These are phyloP conservation scores for Esox lucius DNA, from an alignment of 2,797 vertebrate species.

Conservation along the genomic window DNA sequence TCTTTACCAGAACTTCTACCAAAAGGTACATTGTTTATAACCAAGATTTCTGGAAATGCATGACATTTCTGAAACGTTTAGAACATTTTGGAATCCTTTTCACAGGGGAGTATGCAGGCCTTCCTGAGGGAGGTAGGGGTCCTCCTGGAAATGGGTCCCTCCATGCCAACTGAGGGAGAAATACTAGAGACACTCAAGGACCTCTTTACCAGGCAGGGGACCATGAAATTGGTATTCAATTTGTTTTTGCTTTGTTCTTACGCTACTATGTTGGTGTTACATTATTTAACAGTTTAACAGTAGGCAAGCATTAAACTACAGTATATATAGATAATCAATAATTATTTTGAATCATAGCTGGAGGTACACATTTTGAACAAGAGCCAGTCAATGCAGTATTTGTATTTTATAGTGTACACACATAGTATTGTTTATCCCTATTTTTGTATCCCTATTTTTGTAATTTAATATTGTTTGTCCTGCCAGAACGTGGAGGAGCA, in stretches of 20 bases:
- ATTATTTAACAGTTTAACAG: background rate
- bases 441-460: background rate
- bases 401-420: background rate
- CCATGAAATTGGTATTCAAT: slow-evolving; percentile 36
- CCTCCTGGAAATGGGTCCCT: slow-evolving; percentile 55
- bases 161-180: slow-evolving; percentile 64
- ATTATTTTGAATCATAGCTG: background rate
- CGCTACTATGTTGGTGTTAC: background rate
- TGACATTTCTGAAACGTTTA: background rate
- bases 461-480: slow-evolving; percentile 4
- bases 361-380: background rate
- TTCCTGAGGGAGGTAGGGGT: slow-evolving; percentile 75
- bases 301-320: background rate
- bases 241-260: background rate
- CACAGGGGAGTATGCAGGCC: slow-evolving; percentile 53
- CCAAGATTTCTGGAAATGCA: background rate
- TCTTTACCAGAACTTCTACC: too few species aligned
- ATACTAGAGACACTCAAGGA: slow-evolving; percentile 73
- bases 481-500: slow-evolving; percentile 63
- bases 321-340: background rate
- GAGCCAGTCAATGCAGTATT: background rate
- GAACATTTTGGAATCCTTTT: background rate
- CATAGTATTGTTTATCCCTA: background rate
- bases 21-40: background rate
- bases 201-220: slow-evolving; percentile 67